Percentiles rank a stretch among this genome's conserved stretches.
phyloP scores from a whole-genome alignment of 2,888 invertebrate genomes.

The Sinohyriopsis cumingii region DNA sequence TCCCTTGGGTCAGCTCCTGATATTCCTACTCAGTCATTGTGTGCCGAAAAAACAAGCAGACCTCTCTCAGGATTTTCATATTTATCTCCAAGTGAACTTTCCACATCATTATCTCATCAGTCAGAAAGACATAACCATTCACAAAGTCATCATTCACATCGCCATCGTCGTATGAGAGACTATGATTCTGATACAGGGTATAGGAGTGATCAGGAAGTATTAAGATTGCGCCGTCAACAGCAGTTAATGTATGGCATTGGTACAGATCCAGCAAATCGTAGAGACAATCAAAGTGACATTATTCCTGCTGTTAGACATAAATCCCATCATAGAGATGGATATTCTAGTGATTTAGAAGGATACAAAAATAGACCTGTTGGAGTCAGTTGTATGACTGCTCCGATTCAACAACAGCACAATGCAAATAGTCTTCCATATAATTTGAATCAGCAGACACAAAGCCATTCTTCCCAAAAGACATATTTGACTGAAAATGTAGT shows the following conservation, averaged over 20 bases:
- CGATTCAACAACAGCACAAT: slow-evolving; percentile 23
- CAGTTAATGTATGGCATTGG: slow-evolving; percentile 26
- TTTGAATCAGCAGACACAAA: slow-evolving; percentile 14
- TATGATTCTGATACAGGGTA: slow-evolving; percentile 70
- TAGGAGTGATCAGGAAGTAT: slow-evolving; percentile 60
- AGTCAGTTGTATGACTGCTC: slow-evolving; percentile 7
- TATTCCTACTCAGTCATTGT: slow-evolving; percentile 20
- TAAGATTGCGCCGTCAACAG: slow-evolving; percentile 40
- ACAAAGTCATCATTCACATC: slow-evolving; percentile 18
- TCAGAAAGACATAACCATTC: slow-evolving; percentile 6
- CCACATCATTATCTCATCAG: slow-evolving; percentile 28
- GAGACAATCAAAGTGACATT: slow-evolving; percentile 45
- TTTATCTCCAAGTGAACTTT: slow-evolving; percentile 43
- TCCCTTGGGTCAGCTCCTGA: slow-evolving; percentile 46
- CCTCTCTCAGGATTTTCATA: slow-evolving; percentile 34
- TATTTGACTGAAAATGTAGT: slow-evolving; percentile 18
- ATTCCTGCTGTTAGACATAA: slow-evolving; percentile 26
- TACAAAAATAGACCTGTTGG: slow-evolving; percentile 23
- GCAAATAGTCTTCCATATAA: slow-evolving; percentile 40
- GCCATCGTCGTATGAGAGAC: slow-evolving; percentile 50
- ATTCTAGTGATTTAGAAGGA: slow-evolving; percentile 65
- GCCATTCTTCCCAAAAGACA: slow-evolving; percentile 21
- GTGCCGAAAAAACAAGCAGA: too few relatives aligned
- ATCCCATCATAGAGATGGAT: slow-evolving; percentile 49
- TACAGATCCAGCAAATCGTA: slow-evolving; percentile 13